Evolutionary conservation across 2,113 vertebrate genomes (phyloP), one percentile per base, ranked within the genome.

Genomic region (Tor tambroides): DNA sequence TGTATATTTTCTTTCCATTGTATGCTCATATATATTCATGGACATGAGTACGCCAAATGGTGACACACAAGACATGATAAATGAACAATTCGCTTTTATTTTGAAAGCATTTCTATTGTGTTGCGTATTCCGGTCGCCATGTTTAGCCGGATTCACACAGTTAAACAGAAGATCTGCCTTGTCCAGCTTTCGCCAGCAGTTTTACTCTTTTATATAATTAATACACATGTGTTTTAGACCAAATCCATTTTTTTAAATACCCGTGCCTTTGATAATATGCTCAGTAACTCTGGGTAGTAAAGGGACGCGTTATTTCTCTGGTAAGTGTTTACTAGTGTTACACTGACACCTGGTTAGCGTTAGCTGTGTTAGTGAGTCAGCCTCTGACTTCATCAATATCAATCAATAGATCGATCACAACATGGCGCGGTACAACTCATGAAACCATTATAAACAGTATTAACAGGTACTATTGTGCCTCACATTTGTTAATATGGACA

Each of bases 181-280:
- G 80, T 83, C 38, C 14, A 46, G 61, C 9, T 28, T 38, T 69
- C 61, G 61, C n/a, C 41, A 21, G 43, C 30, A 72, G 30, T 80
- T 41, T 80, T 59, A 80, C 51, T 56, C 61, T 67, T 56, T 69
- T 80, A 75, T 74, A 32, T 23, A 9, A 43, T 59, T 28, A 30
- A 43, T 63, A 35, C 1, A 2, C 15, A 15, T 35, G 63, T 56
- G 19, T 69, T 69, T 80, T 21, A 43, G n/a, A 65, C 61, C 23
- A 30, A 28, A 28, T 65, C 10, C 2, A n/a, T 54, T 69, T 5
- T 76, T 15, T 71, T 38, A 43, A 35, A 6, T 54, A 32, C 23
- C 30, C 54, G 78, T 81, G 65, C 77, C 78, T 80, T 86, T 35
- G 69, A 43, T 61, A 61, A 81, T 15, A 81, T 86, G 85, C 72